Evolutionary conservation across 2,888 invertebrate genomes (phyloP), one percentile per base, ranked within the genome.

Genomic region (Pristionchus maxplancki): DNA sequence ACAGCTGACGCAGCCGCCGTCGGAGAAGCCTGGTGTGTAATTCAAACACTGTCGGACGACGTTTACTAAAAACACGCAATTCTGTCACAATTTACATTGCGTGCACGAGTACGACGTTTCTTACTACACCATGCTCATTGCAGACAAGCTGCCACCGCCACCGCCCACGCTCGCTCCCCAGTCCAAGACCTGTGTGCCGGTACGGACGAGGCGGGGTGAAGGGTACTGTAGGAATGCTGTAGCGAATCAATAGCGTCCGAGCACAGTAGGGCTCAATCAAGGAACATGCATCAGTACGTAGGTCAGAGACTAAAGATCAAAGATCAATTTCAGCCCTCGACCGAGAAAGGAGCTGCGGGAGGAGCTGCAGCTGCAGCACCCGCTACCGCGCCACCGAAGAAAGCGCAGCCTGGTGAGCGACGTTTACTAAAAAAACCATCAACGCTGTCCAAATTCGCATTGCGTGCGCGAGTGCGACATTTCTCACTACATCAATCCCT

Each of bases 61-160:
- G n/a, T n/a, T n/a, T n/a, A n/a, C n/a, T n/a, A n/a, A n/a, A n/a
- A n/a, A n/a, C n/a, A n/a, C n/a, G n/a, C n/a, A n/a, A n/a, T n/a
- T n/a, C n/a, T n/a, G n/a, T n/a, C n/a, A n/a, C n/a, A n/a, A n/a
- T n/a, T n/a, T n/a, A n/a, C n/a, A n/a, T n/a, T n/a, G n/a, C n/a
- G n/a, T n/a, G n/a, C n/a, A n/a, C n/a, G n/a, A n/a, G n/a, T n/a
- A n/a, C n/a, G n/a, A n/a, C n/a, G n/a, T n/a, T n/a, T n/a, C n/a
- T n/a, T n/a, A n/a, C n/a, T n/a, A n/a, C n/a, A 34, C 67, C 34
- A n/a, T 53, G 91, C 91, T n/a, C 58, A n/a, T 6, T 44, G 11
- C 44, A 6, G 11, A 9, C 58, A 58, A 58, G 28, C 64, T 34
- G 64, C 31, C 64, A 11, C 64, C 34, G 28, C 64, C 64, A 11